Base-by-base conservation (phyloP, 2,113 vertebrate species). In the Rhodinocichla rosea region DNA sequence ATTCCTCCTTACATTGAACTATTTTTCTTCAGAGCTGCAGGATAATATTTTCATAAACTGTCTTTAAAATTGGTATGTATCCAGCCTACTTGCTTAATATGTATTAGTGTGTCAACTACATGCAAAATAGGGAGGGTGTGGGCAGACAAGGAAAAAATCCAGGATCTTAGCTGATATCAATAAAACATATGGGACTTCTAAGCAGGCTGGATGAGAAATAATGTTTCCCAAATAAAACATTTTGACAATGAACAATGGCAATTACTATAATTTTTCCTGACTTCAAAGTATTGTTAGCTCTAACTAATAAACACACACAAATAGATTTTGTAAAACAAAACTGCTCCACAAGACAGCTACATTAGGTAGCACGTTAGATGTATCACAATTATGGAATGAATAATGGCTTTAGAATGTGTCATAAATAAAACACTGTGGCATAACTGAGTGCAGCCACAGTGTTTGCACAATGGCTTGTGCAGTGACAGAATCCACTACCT, bases 261-360 rank as follows among this genome's bases (percentile, higher is more conserved):
- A 35, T 23, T 32, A 27, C 32, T 40, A 9, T 4, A 10, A 24
- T 9, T 85, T 45, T 52, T 90, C 33, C 17, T 55, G 21, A 53
- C 35, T 85, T 63, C 13, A 10, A 93, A 81, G 10, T 20, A 77
- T 32, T 37, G 33, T 32, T 57, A 53, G 64, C 52, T 57, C 13
- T 33, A 86, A 47, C 11, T 42, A 65, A 73, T 9, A 82, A 65
- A 75, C 3, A 6, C 13, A 40, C 11, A 39, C 4, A 80, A 49
- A 70, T 4, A 32, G 6, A 40, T 59, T 83, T 11, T 24, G 27
- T 44, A 77, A 62, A 78, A 50, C 35, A 73, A 75, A 92, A 59
- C 15, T 33, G 64, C 75, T 67, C 49, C 12, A 53, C 0, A 0
- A 83, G 47, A 39, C 35, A 77, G 47, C 47, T 42, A 19, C 7